Base-by-base conservation (phyloP, 1,140 invertebrate genomes). In the Cydia pomonella region DNA sequence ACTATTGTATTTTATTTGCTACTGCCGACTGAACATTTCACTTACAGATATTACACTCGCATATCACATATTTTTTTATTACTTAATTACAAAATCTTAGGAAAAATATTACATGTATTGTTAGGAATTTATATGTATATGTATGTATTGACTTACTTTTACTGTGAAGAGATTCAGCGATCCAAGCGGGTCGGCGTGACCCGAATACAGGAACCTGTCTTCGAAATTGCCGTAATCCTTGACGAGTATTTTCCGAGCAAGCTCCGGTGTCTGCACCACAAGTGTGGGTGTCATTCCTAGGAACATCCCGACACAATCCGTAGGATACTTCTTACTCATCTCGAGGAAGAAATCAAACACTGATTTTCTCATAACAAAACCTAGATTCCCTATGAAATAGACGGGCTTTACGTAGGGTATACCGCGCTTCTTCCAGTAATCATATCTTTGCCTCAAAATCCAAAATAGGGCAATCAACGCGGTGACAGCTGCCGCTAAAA, bases 101-200 rank as follows among this genome's bases (percentile, higher is more conserved):
- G n/a, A n/a, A n/a, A n/a, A n/a, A n/a, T n/a, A n/a, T n/a, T n/a
- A n/a, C n/a, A n/a, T n/a, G n/a, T n/a, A n/a, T n/a, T n/a, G n/a
- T n/a, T n/a, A n/a, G n/a, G n/a, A n/a, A n/a, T n/a, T n/a, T n/a
- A n/a, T n/a, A n/a, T n/a, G n/a, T n/a, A n/a, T n/a, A n/a, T n/a
- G n/a, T n/a, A n/a, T n/a, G n/a, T 13, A 64, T 64, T 38, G 25
- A 80, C 80, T 76, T 81, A 88, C 89, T 81, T 88, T 91, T 0
- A 91, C 72, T 10, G 85, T 84, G 74, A 91, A 91, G 38, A 91
- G 79, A 78, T 91, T 90, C 29, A 90, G 77, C 3, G 86, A 82
- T 12, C 88, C 89, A 18, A 91, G 75, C n/a, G 87, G 85, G 75
- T 91, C 88, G 3, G 83, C 72, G 25, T 79, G 27, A 6, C 69